phyloP scores from a whole-genome alignment of 2,113 vertebrate species.

The Aspidoscelis tigris region DNA sequence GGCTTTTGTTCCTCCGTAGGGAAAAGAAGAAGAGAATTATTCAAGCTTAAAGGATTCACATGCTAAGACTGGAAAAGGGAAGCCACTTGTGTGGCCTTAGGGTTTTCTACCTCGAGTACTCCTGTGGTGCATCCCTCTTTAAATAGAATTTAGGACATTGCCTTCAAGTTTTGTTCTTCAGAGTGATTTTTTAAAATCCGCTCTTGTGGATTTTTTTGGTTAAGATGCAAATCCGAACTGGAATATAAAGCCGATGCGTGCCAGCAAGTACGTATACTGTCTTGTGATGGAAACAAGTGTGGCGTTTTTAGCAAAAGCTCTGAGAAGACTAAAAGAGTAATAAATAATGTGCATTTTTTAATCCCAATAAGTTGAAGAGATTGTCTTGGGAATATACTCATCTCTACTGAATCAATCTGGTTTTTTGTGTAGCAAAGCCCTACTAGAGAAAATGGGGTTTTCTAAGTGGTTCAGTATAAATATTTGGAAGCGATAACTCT shows the following conservation, averaged over 20 bases:
- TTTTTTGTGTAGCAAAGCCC: neutral
- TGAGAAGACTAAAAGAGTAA: neutral
- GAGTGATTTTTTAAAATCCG: no score
- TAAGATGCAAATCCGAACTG: neutral
- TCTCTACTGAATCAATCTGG: neutral
- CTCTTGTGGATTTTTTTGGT: neutral
- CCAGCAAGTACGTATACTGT: neutral
- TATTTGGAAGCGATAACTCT: neutral
- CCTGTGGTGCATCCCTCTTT: neutral
- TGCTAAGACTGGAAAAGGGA: neutral
- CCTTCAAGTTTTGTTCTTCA: neutral
- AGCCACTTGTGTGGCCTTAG: neutral
- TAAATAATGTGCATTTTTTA: neutral
- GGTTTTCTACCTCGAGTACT: neutral
- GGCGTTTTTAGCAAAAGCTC: neutral
- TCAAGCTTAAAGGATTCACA: neutral
- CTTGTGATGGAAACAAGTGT: accelerated
- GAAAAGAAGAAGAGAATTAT: neutral
- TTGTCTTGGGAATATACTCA: neutral
- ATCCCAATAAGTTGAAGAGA: neutral
- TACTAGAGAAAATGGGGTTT: neutral
- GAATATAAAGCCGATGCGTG: accelerated
- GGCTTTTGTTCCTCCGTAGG: neutral
- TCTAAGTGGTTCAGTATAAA: neutral
- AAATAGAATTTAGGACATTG: neutral